phyloP scores from a whole-genome alignment of 2,113 vertebrate genomes.

The Tetrao urogallus region DNA sequence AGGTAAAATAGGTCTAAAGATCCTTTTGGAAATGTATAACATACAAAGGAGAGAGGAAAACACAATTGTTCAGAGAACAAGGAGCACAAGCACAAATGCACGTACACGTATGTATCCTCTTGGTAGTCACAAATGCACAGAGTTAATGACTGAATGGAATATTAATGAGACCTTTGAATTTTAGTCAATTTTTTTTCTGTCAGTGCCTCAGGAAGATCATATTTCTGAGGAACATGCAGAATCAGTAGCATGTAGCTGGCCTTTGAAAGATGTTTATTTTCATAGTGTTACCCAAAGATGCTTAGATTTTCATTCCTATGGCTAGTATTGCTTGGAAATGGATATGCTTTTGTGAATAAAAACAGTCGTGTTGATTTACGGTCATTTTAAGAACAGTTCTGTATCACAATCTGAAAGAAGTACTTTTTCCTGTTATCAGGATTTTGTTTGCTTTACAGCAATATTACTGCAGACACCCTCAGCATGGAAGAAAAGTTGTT shows the following conservation, averaged over 20 bases:
- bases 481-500: background rate
- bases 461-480: background rate
- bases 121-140: background rate
- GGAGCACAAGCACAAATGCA: too few relatives aligned
- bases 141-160: background rate
- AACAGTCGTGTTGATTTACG: background rate
- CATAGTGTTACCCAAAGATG: background rate
- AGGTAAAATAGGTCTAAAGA: background rate
- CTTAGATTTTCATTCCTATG: background rate
- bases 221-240: background rate
- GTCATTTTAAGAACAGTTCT: background rate
- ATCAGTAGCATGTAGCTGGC: background rate
- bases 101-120: too few relatives aligned
- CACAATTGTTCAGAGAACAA: background rate
- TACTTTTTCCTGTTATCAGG: background rate
- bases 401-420: background rate
- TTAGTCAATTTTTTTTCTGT: background rate
- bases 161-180: background rate
- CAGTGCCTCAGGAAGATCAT: background rate
- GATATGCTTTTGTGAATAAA: background rate
- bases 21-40: background rate
- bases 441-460: background rate
- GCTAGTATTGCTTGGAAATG: background rate
- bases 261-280: background rate
- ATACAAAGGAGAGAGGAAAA: background rate